phyloP scores from a whole-genome alignment of 1,140 invertebrate genomes.

The Belonocnema kinseyi region DNA sequence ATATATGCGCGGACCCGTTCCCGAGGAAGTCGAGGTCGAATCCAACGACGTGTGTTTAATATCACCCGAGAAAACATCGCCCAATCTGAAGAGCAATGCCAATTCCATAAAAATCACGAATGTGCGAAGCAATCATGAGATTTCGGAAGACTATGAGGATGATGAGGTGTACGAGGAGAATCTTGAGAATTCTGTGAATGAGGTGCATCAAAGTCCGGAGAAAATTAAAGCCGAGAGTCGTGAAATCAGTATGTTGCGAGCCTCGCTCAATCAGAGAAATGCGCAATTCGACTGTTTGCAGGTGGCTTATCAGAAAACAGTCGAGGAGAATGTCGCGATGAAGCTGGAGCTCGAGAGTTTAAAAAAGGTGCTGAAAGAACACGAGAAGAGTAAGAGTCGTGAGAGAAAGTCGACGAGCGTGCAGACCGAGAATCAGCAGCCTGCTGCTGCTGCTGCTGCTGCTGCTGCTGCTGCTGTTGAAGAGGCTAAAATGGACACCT shows the following conservation, averaged over 20 bases:
- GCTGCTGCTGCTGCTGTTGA: neutral
- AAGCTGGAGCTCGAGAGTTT: conserved; percentile 60
- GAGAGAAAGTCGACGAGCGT: conserved; percentile 49
- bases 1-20: conserved; percentile 41
- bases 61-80: neutral
- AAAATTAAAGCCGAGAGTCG: conserved; percentile 36
- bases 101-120: conserved; percentile 44
- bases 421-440: conserved; percentile 58
- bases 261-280: conserved; percentile 50
- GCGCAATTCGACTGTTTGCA: conserved; percentile 50
- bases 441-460: neutral
- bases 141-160: conserved; percentile 21
- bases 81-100: neutral
- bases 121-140: conserved; percentile 41
- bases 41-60: neutral
- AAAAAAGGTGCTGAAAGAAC: conserved; percentile 52
- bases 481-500: neutral
- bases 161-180: conserved; percentile 23
- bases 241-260: conserved; percentile 46
- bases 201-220: conserved; percentile 36
- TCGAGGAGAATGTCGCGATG: conserved; percentile 61
- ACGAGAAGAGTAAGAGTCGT: conserved; percentile 43
- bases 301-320: conserved; percentile 58
- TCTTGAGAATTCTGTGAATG: conserved; percentile 21
- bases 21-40: neutral